Base-by-base conservation (phyloP, 1,140 invertebrate species). In the Meloidogyne hapla region DNA sequence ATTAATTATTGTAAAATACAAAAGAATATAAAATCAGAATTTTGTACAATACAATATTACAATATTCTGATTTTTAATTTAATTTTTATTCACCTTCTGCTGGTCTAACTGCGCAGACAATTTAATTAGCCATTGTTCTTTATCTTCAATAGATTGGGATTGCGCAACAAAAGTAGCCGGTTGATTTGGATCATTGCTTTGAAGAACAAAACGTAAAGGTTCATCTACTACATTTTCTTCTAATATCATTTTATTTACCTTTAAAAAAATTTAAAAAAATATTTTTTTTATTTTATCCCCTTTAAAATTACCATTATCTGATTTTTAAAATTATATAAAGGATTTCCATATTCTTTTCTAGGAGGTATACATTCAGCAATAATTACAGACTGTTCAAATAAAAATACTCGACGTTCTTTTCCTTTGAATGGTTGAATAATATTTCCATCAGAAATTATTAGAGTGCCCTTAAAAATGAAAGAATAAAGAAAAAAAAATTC, bases 241-340 rank as follows among this genome's bases (percentile, higher is more conserved):
- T 28, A 86, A 74, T 33, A 80, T 79, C 85, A 86, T 87, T 78
- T 86, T 86, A 68, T 86, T 86, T 18, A 85, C 83, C 83, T 85
- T 28, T 33, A 84, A 75, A 61, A 21, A 9, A 38, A 38, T 26
- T 42, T 9, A 67, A 63, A 15, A 80, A n/a, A 8, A 33, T 61
- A 75, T 28, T 66, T 13, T 21, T 38, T 26, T n/a, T 21, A 9
- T 1, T 33, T 61, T 23, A 12, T 23, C 18, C 40, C 21, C 15
- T 25, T 73, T 10, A n/a, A 25, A 38, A 40, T 26, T 23, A 98
- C 96, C 92, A 96, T 95, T 82, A 99, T 92, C 87, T 96, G 94
- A 88, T 93, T 93, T 89, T 96, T 96, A 89, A 95, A 98, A 83
- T 94, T 92, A 88, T 97, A 99, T 61, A 92, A 93, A 79, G 94